Evolutionary conservation across 2,888 invertebrate genomes (phyloP).

Genomic region (Pollenia griseotomentosa): DNA sequence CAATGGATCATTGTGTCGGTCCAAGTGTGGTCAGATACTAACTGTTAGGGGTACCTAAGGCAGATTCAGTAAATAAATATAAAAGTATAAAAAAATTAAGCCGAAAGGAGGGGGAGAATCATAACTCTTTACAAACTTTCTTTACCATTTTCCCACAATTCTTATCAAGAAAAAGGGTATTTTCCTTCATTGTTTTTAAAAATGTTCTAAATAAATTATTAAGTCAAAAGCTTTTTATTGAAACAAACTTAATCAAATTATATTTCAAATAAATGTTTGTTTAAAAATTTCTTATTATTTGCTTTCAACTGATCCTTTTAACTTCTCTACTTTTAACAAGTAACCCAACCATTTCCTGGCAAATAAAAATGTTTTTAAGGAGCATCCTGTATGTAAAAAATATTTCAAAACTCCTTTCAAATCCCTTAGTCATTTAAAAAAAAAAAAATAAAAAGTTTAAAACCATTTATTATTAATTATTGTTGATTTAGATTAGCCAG

Average conservation of each 20-base stretch:
- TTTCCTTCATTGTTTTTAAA: no score
- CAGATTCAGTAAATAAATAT: no score
- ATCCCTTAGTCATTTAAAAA: not conserved
- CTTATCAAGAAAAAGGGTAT: no score
- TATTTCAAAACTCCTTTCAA: not conserved
- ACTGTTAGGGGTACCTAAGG: no score
- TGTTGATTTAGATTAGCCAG: conserved; percentile 63
- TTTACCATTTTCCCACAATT: no score
- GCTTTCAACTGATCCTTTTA: conserved; percentile 18
- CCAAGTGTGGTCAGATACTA: no score
- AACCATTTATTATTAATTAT: conserved; percentile 68
- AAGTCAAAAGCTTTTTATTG: not conserved
- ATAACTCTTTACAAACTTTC: no score
- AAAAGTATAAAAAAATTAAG: no score
- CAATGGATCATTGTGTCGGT: no score
- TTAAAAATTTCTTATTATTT: conserved; percentile 19
- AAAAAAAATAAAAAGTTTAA: conserved; percentile 37
- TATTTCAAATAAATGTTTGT: conserved; percentile 2
- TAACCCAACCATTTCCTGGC: conserved; percentile 23
- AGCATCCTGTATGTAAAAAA: not conserved
- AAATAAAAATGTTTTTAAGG: conserved; percentile 3
- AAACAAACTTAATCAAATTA: conserved; percentile 18
- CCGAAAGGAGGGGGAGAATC: no score
- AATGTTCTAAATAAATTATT: no score
- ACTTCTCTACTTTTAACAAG: not conserved